Evolutionary conservation across 2,113 vertebrate genomes (phyloP), one percentile per base, ranked within the genome.

Genomic region (Oncorhynchus gorbuscha): DNA sequence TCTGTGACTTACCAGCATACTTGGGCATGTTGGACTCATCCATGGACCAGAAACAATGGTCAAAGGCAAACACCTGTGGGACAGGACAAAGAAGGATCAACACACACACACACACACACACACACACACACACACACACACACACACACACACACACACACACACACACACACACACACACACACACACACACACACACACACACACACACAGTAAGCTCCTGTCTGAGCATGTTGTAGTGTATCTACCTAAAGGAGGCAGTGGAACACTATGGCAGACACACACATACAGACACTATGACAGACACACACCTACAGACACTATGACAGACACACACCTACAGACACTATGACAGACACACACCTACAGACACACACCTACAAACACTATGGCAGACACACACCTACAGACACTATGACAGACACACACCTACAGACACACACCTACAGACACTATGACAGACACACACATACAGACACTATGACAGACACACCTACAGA

Each of bases 1-100:
- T 35, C 45, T 45, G 68, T 80, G 80, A 88, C 89, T 95, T 94
- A 99, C 98, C 98, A 72, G 97, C 97, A 88, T 99, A 98, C 93
- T 99, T 99, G 58, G 94, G 90, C 84, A 94, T 92, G 87, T 99
- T 98, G 85, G 95, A 95, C 89, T 99, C 98, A 90, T 99, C 97
- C 95, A 99, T 98, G 86, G 98, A 99, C 98, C 98, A 99, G 92
- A 99, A 99, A 88, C 98, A 99, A 90, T 99, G 95, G 94, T 99
- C 98, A 87, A 99, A 99, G 86, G 98, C 97, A 88, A 99, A 99
- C 81, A 99, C 97, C 98, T 99, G 90, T 62, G 69, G 79, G 74
- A 72, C 30, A 90, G 74, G 65, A 83, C 69, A 72, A 24, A 65
- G 18, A 39, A 80, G 73, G 32, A 68, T 79, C 64, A 84, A 26